Percentiles rank a stretch among this genome's conserved stretches.
Conservation (phyloP, 2,888 invertebrate genomes). For the Acrocyrtus sp. region DNA sequence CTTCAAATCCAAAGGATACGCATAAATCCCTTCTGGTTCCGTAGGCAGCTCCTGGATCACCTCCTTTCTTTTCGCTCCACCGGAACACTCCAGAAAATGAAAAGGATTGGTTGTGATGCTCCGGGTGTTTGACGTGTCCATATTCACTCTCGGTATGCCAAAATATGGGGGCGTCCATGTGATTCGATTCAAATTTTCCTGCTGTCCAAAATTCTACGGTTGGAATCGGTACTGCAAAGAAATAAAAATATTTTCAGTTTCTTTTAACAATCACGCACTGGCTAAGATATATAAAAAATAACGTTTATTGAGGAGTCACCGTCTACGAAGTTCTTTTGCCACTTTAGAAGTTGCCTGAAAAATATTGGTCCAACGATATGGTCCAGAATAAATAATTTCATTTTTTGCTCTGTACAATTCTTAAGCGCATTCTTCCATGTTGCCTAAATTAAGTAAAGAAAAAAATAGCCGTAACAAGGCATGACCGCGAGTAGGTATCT, state of each 20-base stretch:
- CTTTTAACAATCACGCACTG: neutral
- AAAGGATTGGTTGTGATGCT: neutral
- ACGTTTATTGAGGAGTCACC: neutral
- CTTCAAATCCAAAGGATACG: conserved; percentile 19
- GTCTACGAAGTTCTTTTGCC: neutral
- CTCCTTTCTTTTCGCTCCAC: conserved; percentile 10
- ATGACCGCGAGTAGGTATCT: too few species aligned
- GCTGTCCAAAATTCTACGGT: conserved; percentile 24
- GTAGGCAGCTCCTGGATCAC: conserved; percentile 14
- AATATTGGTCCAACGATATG: neutral
- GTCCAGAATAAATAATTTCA: conserved; percentile 23
- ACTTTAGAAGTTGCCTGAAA: neutral
- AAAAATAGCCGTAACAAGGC: too few species aligned
- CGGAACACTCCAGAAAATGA: conserved; percentile 6
- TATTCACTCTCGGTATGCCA: conserved; percentile 10
- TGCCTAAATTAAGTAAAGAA: too few species aligned
- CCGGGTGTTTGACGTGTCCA: neutral
- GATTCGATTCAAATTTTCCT: conserved; percentile 7
- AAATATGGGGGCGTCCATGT: conserved; percentile 10
- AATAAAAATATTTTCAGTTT: too few species aligned
- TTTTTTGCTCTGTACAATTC: neutral
- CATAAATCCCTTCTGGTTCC: conserved; percentile 11
- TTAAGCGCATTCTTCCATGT: conserved; percentile 14
- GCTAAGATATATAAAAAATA: neutral
- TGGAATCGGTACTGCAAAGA: conserved; percentile 1